Conservation (phyloP, 2,113 vertebrate genomes). For the Corvus moneduloides region DNA sequence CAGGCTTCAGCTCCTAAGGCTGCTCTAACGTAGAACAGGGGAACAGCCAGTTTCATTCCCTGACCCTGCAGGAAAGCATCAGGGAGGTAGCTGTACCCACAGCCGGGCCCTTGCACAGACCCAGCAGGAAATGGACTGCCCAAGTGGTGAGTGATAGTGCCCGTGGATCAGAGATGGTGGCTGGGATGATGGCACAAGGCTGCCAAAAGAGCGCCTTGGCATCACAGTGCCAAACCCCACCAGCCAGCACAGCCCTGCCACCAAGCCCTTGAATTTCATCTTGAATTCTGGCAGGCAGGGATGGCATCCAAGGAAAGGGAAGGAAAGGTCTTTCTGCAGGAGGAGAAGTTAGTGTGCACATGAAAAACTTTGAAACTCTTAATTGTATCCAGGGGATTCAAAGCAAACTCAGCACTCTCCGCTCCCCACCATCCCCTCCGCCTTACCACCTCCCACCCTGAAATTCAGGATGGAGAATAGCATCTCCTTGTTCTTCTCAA, state of each 20-base stretch:
- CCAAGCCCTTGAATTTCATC: background rate
- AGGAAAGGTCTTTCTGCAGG: background rate
- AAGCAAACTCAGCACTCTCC: background rate
- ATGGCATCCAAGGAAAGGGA: background rate
- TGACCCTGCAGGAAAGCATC: background rate
- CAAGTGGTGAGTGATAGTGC: accelerated
- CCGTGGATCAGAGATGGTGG: accelerated
- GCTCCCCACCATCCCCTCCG: background rate
- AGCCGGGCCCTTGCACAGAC: background rate
- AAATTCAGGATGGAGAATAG: background rate
- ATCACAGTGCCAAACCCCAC: background rate
- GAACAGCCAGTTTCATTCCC: background rate
- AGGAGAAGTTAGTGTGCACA: background rate
- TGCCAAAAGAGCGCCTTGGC: background rate
- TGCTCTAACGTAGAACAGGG: accelerated
- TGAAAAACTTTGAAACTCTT: background rate
- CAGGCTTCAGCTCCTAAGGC: background rate
- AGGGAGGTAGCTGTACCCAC: background rate
- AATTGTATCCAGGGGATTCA: background rate
- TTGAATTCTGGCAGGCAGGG: background rate
- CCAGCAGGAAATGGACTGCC: background rate
- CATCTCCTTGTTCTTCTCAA: background rate
- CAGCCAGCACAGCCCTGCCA: background rate
- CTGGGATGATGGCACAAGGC: background rate
- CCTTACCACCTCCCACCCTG: background rate